phyloP scores from a whole-genome alignment of 2,797 vertebrate species.

The Chelonia mydas region DNA sequence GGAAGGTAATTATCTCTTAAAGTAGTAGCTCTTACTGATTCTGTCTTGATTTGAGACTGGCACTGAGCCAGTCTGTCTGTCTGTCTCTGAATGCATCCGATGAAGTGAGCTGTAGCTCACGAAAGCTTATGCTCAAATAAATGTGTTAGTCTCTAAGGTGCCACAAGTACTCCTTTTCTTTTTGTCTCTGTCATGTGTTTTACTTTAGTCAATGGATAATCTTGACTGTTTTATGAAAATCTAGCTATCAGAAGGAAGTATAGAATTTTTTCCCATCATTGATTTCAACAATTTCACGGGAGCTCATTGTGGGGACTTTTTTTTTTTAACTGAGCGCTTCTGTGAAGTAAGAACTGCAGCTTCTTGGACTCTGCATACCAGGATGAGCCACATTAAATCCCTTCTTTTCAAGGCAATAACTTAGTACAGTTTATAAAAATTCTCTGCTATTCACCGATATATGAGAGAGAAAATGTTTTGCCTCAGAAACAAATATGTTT shows the following conservation, averaged over 20 bases:
- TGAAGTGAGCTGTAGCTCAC: no score
- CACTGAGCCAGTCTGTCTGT: background rate
- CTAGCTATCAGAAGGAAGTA: background rate
- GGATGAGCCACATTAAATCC: background rate
- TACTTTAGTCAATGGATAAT: background rate
- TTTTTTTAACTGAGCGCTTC: background rate
- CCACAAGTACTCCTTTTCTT: no score
- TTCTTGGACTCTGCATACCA: background rate
- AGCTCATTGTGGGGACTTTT: background rate
- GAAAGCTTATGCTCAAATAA: no score
- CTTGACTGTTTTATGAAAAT: background rate
- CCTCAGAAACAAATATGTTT: background rate
- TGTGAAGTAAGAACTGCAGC: background rate
- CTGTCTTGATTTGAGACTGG: constrained; percentile 11
- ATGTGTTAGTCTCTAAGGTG: no score
- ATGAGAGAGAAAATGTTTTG: background rate
- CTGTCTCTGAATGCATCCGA: background rate
- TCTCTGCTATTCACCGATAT: background rate
- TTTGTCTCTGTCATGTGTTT: background rate
- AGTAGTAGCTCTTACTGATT: background rate
- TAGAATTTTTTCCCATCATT: background rate
- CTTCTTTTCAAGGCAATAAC: background rate
- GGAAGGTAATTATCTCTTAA: background rate
- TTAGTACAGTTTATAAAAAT: background rate
- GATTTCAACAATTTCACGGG: background rate